Base-by-base conservation (phyloP, 2,888 invertebrate genomes). In the Drosophila mulleri region DNA sequence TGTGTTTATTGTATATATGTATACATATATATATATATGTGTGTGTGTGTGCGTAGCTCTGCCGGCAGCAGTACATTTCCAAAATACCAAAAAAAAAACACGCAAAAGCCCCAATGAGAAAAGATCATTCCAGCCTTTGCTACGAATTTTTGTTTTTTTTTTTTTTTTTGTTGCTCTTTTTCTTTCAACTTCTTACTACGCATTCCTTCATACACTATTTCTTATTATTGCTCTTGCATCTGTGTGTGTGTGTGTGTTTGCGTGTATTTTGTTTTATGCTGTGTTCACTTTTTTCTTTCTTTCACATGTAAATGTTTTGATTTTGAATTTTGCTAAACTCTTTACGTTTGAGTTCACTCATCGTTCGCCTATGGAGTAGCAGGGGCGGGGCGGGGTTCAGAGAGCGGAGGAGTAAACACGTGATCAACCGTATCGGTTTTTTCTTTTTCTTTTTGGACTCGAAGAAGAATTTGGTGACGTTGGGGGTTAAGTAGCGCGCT, bases 401-500 rank as follows among this genome's bases (percentile, higher is more conserved):
- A 42, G 18, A 42, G 6, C 11, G 29, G 11, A n/a, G 18, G 12
- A 29, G 41, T 18, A 6, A 73, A 65, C 77, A 77, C 77, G 77
- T 77, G 77, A 77, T 79, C 79, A 42, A 59, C 72, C 65, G 59
- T 52, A 47, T 70, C 59, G 60, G 48, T 26, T 26, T 44, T 14
- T 20, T 29, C 8, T 20, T 14, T 44, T 42, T 42, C 11, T 18
- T 32, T 45, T 50, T 23, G 57, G 60, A 50, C 52, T 61, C 60
- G 66, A 47, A n/a, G n/a, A 48, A 65, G 64, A 61, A 72, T 67
- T 62, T 79, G 70, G 62, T 79, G 79, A 78, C 79, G 77, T 76
- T 78, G 76, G 73, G 80, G 80, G 80, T 78, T 67, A 76, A 80
- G 73, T 72, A 75, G 78, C 85, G 80, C 71, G 75, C 72, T 66